Evolutionary conservation across 2,113 vertebrate species (phyloP).

Genomic region (Aspidoscelis tigris): DNA sequence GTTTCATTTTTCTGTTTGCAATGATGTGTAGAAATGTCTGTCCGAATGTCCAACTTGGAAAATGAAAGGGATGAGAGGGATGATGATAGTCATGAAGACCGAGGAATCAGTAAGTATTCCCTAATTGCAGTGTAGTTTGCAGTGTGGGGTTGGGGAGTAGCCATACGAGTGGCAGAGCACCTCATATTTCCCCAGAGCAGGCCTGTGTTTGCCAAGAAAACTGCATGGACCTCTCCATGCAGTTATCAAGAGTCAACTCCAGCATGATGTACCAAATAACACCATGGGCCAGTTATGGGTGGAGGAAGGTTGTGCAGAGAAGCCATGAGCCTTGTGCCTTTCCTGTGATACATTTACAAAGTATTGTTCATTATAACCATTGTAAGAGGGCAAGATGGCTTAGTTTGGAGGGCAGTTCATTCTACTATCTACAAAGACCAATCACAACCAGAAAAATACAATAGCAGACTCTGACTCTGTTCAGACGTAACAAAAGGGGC

Average conservation of each 20-base stretch:
- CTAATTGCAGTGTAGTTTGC: not conserved
- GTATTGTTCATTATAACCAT: conserved; percentile 11
- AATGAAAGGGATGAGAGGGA: conserved; percentile 96
- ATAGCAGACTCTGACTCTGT: not conserved
- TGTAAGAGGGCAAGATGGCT: conserved; percentile 4
- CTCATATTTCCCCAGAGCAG: too few relatives aligned
- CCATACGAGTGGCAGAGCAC: too few relatives aligned
- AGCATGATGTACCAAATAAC: too few relatives aligned
- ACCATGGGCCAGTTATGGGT: not conserved
- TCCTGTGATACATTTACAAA: conserved; percentile 3
- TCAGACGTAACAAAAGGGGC: too few relatives aligned
- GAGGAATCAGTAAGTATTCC: conserved; percentile 92
- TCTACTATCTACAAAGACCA: conserved; percentile 14
- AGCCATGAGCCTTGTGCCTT: not conserved
- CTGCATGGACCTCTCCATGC: too few relatives aligned
- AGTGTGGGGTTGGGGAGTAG: too few relatives aligned
- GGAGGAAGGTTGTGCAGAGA: not conserved
- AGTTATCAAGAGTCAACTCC: too few relatives aligned
- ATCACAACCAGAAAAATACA: not conserved
- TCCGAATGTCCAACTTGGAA: conserved; percentile 98
- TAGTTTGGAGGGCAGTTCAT: conserved; percentile 16
- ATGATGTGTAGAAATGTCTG: conserved; percentile 92
- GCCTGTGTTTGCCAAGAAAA: too few relatives aligned
- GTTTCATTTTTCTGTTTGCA: conserved; percentile 67
- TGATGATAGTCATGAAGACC: conserved; percentile 95